A percentile compares a stretch with the other conserved stretches of the same genome.
Conservation (phyloP, 2,888 invertebrate species). For the Podabrus alpinus region DNA sequence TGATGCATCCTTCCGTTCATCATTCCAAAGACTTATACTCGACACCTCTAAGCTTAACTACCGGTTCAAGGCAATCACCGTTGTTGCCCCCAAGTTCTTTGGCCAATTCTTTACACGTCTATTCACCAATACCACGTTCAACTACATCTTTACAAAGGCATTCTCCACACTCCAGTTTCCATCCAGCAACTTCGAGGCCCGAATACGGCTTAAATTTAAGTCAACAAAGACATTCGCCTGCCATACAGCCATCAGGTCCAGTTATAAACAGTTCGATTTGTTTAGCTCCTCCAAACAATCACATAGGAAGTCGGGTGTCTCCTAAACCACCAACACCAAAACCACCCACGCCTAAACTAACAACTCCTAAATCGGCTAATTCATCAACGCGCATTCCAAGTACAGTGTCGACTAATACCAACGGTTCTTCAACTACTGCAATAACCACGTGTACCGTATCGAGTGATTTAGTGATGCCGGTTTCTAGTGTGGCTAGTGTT, state of each 20-base stretch:
- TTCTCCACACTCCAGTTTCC: slow-evolving; percentile 53
- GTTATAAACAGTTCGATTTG: slow-evolving; percentile 45
- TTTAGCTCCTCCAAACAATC: slow-evolving; percentile 40
- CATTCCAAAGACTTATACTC: slow-evolving; percentile 46
- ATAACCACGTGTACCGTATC: slow-evolving; percentile 8
- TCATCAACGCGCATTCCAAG: neutral
- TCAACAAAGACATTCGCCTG: slow-evolving; percentile 50
- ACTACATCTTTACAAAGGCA: slow-evolving; percentile 62
- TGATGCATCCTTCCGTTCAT: slow-evolving; percentile 51
- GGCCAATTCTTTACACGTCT: slow-evolving; percentile 36
- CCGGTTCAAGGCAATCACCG: slow-evolving; percentile 50
- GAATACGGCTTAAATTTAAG: slow-evolving; percentile 49
- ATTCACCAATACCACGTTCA: slow-evolving; percentile 55
- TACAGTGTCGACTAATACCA: slow-evolving; percentile 5
- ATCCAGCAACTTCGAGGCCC: slow-evolving; percentile 39
- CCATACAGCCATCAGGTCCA: slow-evolving; percentile 54
- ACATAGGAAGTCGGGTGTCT: slow-evolving; percentile 38
- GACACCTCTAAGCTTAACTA: slow-evolving; percentile 42
- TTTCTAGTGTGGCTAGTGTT: slow-evolving; percentile 16
- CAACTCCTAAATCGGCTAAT: slow-evolving; percentile 39
- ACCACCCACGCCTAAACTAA: slow-evolving; percentile 44
- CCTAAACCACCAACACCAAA: slow-evolving; percentile 48
- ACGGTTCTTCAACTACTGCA: slow-evolving; percentile 11
- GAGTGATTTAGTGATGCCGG: slow-evolving; percentile 12
- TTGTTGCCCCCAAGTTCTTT: slow-evolving; percentile 46